Percentiles rank a stretch among this genome's conserved stretches.
phyloP scores from a whole-genome alignment of 2,113 vertebrate species.

The Grammomys surdaster region DNA sequence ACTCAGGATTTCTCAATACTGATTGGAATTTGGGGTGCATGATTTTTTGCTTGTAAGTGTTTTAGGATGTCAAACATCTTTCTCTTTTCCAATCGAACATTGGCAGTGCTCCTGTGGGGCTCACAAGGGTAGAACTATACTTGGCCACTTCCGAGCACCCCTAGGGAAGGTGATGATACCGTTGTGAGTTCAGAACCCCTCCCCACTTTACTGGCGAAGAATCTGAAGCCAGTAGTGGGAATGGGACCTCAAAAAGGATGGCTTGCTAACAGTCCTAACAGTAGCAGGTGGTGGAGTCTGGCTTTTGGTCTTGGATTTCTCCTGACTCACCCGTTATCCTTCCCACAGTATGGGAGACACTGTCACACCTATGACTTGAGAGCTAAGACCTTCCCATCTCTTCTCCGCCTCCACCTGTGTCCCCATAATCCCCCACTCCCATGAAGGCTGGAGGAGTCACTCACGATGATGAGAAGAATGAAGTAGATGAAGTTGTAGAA shows the following conservation, averaged over 20 bases:
- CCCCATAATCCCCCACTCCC: not conserved
- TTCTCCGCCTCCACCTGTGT: rapidly evolving
- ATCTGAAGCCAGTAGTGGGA: not conserved
- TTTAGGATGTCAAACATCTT: not conserved
- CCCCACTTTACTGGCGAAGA: not conserved
- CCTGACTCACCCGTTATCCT: not conserved
- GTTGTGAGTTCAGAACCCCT: not conserved
- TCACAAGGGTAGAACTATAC: not conserved
- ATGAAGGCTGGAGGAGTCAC: slow-evolving; percentile 81
- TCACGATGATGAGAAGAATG: slow-evolving; percentile 99
- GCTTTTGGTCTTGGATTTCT: slow-evolving; percentile 18
- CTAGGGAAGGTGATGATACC: not conserved
- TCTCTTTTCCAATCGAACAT: not conserved
- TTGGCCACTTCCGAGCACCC: slow-evolving; percentile 8
- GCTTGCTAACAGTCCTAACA: not conserved
- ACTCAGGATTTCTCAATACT: not conserved
- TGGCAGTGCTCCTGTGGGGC: not conserved
- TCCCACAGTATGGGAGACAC: not conserved
- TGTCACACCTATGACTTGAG: not conserved
- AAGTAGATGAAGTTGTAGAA: slow-evolving; percentile 99
- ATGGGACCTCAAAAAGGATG: not conserved
- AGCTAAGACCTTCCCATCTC: not conserved
- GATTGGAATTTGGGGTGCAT: not conserved
- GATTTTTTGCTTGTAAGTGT: not conserved
- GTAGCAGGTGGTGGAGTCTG: not conserved